Evolutionary conservation across 2,113 vertebrate genomes (phyloP), one percentile per base, ranked within the genome.

Genomic region (Poecile atricapillus): DNA sequence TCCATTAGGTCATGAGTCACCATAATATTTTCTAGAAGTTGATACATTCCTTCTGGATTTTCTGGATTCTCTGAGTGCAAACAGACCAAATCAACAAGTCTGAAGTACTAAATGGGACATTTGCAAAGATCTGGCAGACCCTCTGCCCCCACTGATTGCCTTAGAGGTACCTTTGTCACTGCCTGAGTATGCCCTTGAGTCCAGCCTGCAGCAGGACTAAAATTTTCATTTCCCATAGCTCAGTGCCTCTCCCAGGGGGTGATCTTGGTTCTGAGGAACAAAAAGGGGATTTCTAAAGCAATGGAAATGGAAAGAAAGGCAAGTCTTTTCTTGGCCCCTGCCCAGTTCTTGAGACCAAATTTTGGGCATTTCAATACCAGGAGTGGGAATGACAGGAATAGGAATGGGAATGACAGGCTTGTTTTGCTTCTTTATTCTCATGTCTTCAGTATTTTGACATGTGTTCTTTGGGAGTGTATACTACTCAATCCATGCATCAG

Each of bases 131-230:
- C 47, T 43, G n/a, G 30, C 25, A 27, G n/a, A 47, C 21, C 8
- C 39, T 46, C 47, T 75, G 20, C 7, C 6, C 11, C 25, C 41
- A 19, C 25, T 27, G 47, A 18, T 47, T 41, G 9, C 31, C 21
- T 47, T 22, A 35, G 58, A 69, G 41, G 15, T 22, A 60, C 24
- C 9, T 67, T 67, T 68, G 16, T 25, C 30, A 2, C 24, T 53
- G 25, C 7, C 17, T 47, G 21, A 30, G 4, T 21, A 15, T 4
- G 8, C 14, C 14, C 41, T 31, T 0, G 0, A 55, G 46, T n/a
- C 46, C 23, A 18, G 10, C 20, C 23, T 35, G 20, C 47, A 30
- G 13, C 8, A 60, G 39, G 9, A 53, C 9, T 46, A 22, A 55
- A 75, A 62, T 27, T 62, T 68, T 82, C 4, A 30, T 60, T 62